Evolutionary conservation across 2,888 invertebrate species (phyloP), one percentile per base, ranked within the genome.

Genomic region (Caenorhabditis sp.): DNA sequence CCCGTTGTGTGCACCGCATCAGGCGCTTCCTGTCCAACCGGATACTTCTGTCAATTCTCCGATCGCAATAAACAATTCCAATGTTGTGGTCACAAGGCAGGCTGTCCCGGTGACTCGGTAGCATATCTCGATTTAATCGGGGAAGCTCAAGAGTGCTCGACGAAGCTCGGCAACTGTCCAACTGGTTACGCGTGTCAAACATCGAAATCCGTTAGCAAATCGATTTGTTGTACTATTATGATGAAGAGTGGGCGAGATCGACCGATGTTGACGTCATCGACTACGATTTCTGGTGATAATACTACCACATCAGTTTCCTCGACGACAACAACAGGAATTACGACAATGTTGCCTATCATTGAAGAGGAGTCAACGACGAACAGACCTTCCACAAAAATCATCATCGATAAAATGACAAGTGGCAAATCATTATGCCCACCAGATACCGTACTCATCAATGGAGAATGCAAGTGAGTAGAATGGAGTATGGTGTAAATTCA

Each of bases 31-130:
- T 85, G 85, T 52, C 85, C 85, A 3, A 62, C 66, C 12, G 85
- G 85, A 12, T 85, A 85, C 67, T 85, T 85, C 68, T 85, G 85
- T 63, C 85, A 85, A 59, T 84, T 84, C 67, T 83, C 84, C n/a
- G 83, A 82, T 59, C 71, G 72, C n/a, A 84, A 84, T 70, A 84
- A 80, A 54, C 84, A 85, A 59, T 85, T 85, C 66, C 85, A 83
- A 56, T 83, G 83, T 43, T 83, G 83, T 43, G 83, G 82, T 3
- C 78, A 81, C 26, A 81, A 76, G 57, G 78, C 83, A 10, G 81
- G 82, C 36, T 85, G 85, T 72, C 85, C 85, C 5, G 72, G 69
- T 1, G 74, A 82, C 7, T 72, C 77, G 1, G 85, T 85, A 3
- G 82, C 85, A 17, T 86, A 79, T 59, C 54, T 85, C 27, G 85